phyloP scores from a whole-genome alignment of 2,113 vertebrate species.

The Oncorhynchus kisutch region DNA sequence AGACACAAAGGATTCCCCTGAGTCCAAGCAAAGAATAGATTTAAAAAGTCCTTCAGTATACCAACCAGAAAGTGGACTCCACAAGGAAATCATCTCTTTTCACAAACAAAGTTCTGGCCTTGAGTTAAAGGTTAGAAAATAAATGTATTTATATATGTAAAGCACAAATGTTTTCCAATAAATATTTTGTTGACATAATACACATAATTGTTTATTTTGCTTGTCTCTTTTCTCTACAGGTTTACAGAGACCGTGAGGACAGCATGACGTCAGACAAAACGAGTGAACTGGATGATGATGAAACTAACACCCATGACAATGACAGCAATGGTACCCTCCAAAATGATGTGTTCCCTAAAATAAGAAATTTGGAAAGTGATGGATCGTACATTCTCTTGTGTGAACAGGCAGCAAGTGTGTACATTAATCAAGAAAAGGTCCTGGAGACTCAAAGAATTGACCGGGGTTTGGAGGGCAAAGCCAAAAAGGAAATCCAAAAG shows the following conservation, averaged over 20 bases:
- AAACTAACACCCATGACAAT: conserved; percentile 3
- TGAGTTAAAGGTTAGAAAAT: conserved; percentile 1
- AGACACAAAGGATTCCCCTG: conserved; percentile 9
- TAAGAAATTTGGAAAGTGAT: conserved; percentile 20
- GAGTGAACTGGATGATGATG: conserved; percentile 20
- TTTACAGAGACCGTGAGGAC: conserved; percentile 19
- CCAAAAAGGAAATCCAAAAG: neutral
- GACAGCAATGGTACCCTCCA: conserved; percentile 3
- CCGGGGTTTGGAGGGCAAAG: neutral
- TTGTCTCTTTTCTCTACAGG: conserved; percentile 45
- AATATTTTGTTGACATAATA: neutral
- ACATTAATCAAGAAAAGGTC: conserved; percentile 14
- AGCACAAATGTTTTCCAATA: neutral
- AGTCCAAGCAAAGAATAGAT: conserved; percentile 3
- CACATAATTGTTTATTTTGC: neutral
- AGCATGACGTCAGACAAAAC: conserved; percentile 15
- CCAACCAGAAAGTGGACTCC: neutral
- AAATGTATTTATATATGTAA: neutral
- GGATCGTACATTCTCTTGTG: conserved; percentile 20
- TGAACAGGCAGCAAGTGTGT: conserved; percentile 26
- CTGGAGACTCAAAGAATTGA: neutral
- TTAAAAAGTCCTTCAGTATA: conserved; percentile 4
- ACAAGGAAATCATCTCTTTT: neutral
- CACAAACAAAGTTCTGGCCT: neutral
- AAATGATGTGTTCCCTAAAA: neutral